phyloP scores from a whole-genome alignment of 2,113 vertebrate genomes.

The Galbula dea region DNA sequence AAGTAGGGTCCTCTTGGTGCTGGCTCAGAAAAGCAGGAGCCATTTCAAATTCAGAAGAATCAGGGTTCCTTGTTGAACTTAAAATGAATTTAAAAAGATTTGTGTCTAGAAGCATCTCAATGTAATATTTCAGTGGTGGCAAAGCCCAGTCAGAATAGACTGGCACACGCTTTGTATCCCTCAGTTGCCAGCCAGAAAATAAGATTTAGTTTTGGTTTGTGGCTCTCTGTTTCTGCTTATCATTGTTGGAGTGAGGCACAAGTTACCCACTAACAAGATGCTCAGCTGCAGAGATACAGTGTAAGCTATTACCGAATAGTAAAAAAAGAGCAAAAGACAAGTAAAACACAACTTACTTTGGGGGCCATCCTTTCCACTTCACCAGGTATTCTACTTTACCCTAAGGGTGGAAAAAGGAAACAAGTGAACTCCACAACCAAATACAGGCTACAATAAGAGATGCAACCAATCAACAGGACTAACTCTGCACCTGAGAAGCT shows the following conservation, averaged over 20 bases:
- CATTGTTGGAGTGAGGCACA: neutral
- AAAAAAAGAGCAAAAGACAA: neutral
- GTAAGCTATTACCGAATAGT: neutral
- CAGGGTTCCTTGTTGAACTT: neutral
- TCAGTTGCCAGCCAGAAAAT: neutral
- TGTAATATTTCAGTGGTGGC: neutral
- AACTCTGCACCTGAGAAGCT: neutral
- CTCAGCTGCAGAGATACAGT: neutral
- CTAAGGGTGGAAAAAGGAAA: slow-evolving; percentile 70
- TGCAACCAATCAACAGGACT: neutral
- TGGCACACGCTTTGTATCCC: neutral
- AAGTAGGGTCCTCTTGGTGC: neutral
- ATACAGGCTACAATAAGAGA: neutral
- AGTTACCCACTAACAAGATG: neutral
- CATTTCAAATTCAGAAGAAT: neutral
- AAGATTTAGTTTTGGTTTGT: slow-evolving; percentile 8
- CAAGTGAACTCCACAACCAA: neutral
- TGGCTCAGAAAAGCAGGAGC: neutral
- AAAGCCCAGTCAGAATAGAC: neutral
- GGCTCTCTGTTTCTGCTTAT: slow-evolving; percentile 5
- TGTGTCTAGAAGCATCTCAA: slow-evolving; percentile 24
- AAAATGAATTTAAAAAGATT: neutral
- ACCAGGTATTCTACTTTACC: slow-evolving; percentile 97
- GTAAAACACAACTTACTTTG: slow-evolving; percentile 85
- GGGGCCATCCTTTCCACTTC: slow-evolving; percentile 99